Conservation (phyloP, 2,113 vertebrate species). For the Haemorhous mexicanus region DNA sequence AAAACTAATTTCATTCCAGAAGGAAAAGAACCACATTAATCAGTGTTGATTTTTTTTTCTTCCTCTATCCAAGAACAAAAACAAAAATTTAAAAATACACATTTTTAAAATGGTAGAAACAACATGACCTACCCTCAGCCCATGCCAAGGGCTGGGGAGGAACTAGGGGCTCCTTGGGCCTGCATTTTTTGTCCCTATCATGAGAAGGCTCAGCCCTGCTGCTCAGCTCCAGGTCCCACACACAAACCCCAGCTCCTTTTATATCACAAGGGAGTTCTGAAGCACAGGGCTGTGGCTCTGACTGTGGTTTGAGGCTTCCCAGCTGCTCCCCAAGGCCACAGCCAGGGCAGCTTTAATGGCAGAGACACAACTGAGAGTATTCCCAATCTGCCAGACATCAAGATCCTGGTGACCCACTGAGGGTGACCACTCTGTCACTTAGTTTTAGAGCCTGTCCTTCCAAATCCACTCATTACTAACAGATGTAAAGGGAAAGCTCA, state of each 20-base stretch:
- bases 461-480: not conserved
- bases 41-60: not conserved
- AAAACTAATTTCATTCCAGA: not conserved
- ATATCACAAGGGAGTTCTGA: not conserved
- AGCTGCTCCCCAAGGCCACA: not conserved
- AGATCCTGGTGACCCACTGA: not conserved
- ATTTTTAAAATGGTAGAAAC: not conserved
- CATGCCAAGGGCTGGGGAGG: too few relatives aligned
- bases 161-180: accelerated
- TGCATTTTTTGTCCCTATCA: accelerated
- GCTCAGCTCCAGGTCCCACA: not conserved
- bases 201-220: accelerated
- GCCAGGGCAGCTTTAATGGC: not conserved
- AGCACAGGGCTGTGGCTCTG: not conserved
- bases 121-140: not conserved
- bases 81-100: accelerated
- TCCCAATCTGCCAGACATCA: not conserved
- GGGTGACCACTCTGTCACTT: not conserved
- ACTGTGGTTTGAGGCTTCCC: not conserved
- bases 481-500: not conserved
- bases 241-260: not conserved
- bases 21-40: not conserved
- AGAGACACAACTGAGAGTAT: not conserved
- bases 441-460: not conserved
- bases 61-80: not conserved